Conservation (phyloP, 2,888 invertebrate species). For the Elegia similella region DNA sequence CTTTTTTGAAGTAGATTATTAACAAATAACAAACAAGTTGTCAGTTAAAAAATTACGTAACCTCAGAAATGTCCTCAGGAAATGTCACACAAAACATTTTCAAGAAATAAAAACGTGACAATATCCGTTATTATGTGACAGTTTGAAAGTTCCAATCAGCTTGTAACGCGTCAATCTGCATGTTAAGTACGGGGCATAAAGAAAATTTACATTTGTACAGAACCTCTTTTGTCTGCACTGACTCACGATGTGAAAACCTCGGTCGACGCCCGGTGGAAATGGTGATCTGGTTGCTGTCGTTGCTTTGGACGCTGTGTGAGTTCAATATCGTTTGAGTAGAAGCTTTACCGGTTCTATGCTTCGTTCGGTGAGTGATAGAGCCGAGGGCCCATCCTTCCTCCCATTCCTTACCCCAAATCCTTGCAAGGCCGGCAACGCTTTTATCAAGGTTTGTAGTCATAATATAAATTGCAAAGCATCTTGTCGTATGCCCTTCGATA, state of each 20-base stretch:
- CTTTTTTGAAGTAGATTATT: no score
- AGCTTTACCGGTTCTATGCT: no score
- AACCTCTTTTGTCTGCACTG: conserved; percentile 59
- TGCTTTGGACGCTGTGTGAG: conserved; percentile 34
- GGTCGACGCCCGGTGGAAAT: conserved; percentile 61
- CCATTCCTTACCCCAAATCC: no score
- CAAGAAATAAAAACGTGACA: conserved; percentile 46
- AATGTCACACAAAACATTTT: conserved; percentile 19
- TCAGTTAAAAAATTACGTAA: conserved; percentile 1
- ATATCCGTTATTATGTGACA: conserved; percentile 41
- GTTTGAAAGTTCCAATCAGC: conserved; percentile 55
- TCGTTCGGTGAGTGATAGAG: no score
- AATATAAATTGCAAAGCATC: no score
- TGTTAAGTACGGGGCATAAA: conserved; percentile 64
- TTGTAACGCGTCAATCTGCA: conserved; percentile 62
- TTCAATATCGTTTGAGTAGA: no score
- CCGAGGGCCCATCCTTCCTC: no score
- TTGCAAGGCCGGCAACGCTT: no score
- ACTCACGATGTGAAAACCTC: conserved; percentile 63
- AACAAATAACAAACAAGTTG: neutral
- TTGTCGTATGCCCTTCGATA: no score
- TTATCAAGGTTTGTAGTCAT: no score
- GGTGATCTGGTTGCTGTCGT: conserved; percentile 36
- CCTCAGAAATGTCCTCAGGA: conserved; percentile 4
- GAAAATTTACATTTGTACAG: conserved; percentile 73